Conservation (phyloP, 1,140 invertebrate species). For the Pogonomyrmex californicus region DNA sequence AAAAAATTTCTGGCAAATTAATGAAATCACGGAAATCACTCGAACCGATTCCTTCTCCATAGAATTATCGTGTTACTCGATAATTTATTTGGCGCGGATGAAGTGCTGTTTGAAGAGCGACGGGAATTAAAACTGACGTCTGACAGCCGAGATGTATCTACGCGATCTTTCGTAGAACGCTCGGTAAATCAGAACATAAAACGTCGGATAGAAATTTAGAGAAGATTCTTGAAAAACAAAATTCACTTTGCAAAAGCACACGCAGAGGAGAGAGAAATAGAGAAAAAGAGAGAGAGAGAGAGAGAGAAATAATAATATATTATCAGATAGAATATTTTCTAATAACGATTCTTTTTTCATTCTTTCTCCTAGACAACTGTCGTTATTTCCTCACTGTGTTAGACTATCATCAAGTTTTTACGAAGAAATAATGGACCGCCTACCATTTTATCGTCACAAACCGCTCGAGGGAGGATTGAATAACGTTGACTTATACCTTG, state of each 20-base stretch:
- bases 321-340: neutral
- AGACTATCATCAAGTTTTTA: neutral
- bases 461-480: slow-evolving; percentile 40
- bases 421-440: neutral
- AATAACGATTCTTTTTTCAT: neutral
- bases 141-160: slow-evolving; percentile 13
- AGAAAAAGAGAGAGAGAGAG: too few species aligned
- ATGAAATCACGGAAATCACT: neutral
- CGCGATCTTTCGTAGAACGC: neutral
- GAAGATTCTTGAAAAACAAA: neutral
- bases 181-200: neutral
- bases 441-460: neutral
- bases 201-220: neutral
- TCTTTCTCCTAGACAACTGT: neutral
- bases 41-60: neutral
- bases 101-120: neutral
- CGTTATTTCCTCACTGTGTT: neutral
- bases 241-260: neutral
- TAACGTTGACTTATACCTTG: slow-evolving; percentile 23
- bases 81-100: slow-evolving; percentile 33
- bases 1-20: neutral
- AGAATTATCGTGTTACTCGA: slow-evolving; percentile 30
- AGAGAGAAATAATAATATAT: neutral
- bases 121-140: slow-evolving; percentile 33
- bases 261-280: too few species aligned